phyloP scores from a whole-genome alignment of 2,113 vertebrate genomes.

The Caracal caracal region DNA sequence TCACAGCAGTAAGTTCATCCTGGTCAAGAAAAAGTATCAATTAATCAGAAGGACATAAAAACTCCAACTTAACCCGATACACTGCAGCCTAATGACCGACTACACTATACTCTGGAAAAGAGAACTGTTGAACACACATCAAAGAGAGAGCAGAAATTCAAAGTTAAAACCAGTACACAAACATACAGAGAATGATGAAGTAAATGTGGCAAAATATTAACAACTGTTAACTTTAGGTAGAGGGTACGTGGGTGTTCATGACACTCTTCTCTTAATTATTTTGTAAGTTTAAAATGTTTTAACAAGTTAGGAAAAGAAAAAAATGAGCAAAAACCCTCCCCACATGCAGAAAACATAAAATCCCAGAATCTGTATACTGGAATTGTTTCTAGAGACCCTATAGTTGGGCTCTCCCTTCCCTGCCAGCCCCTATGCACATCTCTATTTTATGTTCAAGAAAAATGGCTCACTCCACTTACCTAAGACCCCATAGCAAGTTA shows the following conservation, averaged over 20 bases:
- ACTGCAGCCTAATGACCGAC: background rate
- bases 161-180: background rate
- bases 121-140: background rate
- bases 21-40: slow-evolving; percentile 63
- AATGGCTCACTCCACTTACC: background rate
- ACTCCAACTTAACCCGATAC: background rate
- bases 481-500: background rate
- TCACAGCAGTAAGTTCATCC: slow-evolving; percentile 89
- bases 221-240: background rate
- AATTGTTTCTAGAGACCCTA: background rate
- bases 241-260: background rate
- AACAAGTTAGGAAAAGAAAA: background rate
- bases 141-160: background rate
- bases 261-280: background rate
- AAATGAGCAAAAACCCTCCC: background rate
- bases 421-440: background rate
- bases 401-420: background rate
- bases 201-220: background rate
- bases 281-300: background rate
- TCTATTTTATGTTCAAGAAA: background rate
- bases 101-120: background rate
- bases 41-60: slow-evolving; percentile 16
- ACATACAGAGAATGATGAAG: background rate
- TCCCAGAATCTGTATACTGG: background rate
- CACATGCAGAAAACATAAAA: background rate